Conservation (phyloP, 2,888 invertebrate genomes). For the Cephus runcator region DNA sequence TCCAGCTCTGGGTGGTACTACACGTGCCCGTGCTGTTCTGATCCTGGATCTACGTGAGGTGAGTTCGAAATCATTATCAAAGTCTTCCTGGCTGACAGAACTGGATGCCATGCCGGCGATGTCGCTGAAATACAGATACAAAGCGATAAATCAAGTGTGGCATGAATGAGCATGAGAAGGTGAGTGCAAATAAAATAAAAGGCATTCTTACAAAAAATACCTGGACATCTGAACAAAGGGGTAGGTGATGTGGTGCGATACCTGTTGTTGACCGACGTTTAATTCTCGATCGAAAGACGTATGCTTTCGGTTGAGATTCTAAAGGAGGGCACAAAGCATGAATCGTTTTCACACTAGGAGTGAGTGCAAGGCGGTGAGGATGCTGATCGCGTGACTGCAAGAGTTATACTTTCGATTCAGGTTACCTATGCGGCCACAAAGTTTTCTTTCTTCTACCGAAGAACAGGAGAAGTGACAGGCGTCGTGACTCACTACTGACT, state of each 20-base stretch:
- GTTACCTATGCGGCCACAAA: conserved; percentile 31
- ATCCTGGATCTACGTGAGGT: conserved; percentile 68
- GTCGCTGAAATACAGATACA: conserved; percentile 38
- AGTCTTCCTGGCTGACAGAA: conserved; percentile 71
- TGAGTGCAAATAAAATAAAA: conserved; percentile 30
- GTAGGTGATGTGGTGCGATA: conserved; percentile 43
- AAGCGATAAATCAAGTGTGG: neutral
- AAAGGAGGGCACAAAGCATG: conserved; percentile 28
- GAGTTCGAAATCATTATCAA: conserved; percentile 69
- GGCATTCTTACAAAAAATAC: conserved; percentile 55
- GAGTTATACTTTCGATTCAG: neutral
- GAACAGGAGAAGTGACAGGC: conserved; percentile 9
- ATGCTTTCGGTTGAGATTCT: conserved; percentile 29
- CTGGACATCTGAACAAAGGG: conserved; percentile 58
- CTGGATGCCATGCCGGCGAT: conserved; percentile 69
- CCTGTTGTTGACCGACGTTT: conserved; percentile 26
- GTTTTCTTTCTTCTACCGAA: conserved; percentile 13
- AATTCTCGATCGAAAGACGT: conserved; percentile 27
- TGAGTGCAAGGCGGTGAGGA: conserved; percentile 24
- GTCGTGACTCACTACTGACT: conserved; percentile 43
- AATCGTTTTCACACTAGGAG: conserved; percentile 26
- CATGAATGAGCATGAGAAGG: conserved; percentile 7
- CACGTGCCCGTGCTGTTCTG: conserved; percentile 67
- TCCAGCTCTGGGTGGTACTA: conserved; percentile 47
- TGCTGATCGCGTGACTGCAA: conserved; percentile 12